phyloP scores from a whole-genome alignment of 1,140 invertebrate genomes.

The Diorhabda carinulata region DNA sequence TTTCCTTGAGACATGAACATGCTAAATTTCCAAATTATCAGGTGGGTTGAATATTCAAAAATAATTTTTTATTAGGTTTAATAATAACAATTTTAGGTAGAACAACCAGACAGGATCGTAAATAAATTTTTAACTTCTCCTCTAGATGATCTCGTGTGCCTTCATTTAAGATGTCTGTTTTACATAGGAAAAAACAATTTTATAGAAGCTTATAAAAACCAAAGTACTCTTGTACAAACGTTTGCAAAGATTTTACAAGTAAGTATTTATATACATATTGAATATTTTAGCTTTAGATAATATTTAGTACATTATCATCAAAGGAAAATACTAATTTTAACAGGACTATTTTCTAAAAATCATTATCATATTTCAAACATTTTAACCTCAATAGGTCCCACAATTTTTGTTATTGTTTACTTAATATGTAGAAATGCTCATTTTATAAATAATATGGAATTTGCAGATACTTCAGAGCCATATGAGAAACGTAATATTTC shows the following conservation, averaged over 20 bases:
- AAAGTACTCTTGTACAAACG: constrained; percentile 71
- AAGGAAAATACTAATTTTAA: no score
- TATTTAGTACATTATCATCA: no score
- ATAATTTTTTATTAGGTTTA: no score
- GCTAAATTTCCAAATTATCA: constrained; percentile 64
- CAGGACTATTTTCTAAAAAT: no score
- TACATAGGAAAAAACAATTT: constrained; percentile 64
- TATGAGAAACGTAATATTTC: no score
- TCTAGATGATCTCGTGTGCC: constrained; percentile 74
- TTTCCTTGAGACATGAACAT: constrained; percentile 77
- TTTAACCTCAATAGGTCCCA: no score
- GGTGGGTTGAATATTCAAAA: constrained; percentile 36
- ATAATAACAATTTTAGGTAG: constrained; percentile 41
- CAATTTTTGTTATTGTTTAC: no score
- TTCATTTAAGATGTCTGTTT: constrained; percentile 72
- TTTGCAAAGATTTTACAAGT: constrained; percentile 80
- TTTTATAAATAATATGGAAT: no score
- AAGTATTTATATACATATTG: background rate
- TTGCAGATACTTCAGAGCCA: no score
- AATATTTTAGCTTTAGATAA: no score
- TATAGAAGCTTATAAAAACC: constrained; percentile 72
- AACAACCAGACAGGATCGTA: constrained; percentile 63
- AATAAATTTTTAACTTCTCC: constrained; percentile 68
- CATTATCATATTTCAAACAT: no score
- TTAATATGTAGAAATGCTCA: no score